phyloP scores from a whole-genome alignment of 2,888 invertebrate species.

The Uloborus plumipes region DNA sequence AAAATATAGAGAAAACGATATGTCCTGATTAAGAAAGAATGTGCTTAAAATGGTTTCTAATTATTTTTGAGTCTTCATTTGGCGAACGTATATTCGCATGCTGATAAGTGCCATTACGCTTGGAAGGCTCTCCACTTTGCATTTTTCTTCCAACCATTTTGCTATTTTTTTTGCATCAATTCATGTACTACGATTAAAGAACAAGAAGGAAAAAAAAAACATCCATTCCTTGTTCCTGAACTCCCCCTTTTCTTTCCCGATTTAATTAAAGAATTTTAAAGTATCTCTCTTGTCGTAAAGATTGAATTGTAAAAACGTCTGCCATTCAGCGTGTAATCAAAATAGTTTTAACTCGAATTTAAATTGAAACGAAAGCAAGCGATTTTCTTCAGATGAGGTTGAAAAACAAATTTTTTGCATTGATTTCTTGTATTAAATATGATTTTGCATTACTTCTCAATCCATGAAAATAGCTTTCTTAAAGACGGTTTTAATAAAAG shows the following conservation, averaged over 20 bases:
- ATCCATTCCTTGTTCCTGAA: no score
- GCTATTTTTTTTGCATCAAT: not conserved
- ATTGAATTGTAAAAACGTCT: no score
- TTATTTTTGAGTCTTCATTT: conserved; percentile 19
- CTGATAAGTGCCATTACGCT: conserved; percentile 16
- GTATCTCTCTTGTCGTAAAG: not conserved
- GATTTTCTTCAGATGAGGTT: no score
- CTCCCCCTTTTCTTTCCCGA: no score
- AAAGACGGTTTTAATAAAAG: no score
- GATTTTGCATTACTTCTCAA: no score
- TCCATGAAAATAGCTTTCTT: no score
- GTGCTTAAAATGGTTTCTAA: conserved; percentile 39
- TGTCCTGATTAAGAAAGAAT: conserved; percentile 39
- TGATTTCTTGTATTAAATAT: no score
- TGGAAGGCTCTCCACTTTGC: conserved; percentile 36
- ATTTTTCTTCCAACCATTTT: conserved; percentile 32
- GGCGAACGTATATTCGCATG: conserved; percentile 9
- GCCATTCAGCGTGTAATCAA: not conserved
- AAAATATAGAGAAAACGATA: conserved; percentile 34
- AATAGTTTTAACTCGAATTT: conserved; percentile 33
- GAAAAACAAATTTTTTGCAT: no score
- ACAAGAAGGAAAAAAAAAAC: no score
- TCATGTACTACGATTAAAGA: no score
- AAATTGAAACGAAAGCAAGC: conserved; percentile 41
- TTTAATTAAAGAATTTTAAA: no score